Conservation (phyloP, 2,113 vertebrate species). For the Saccopteryx leptura region DNA sequence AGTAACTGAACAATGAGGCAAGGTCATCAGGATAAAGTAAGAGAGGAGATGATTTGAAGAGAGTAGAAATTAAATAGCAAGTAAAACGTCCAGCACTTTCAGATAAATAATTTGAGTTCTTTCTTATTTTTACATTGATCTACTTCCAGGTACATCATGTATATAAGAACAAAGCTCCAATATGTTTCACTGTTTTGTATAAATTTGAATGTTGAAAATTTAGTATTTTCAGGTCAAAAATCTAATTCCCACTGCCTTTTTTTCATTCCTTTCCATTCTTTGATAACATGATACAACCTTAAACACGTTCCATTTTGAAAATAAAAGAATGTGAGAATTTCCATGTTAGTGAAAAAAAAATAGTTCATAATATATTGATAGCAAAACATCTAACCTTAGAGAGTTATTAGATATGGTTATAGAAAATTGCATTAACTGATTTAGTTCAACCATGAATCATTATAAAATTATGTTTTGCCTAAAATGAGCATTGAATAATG, state of each 20-base stretch:
- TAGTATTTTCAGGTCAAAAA: neutral
- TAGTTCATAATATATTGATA: neutral
- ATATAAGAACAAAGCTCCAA: neutral
- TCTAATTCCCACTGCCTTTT: neutral
- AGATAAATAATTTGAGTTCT: neutral
- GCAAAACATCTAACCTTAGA: neutral
- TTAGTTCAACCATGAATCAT: conserved; percentile 55
- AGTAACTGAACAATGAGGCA: neutral
- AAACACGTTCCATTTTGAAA: neutral
- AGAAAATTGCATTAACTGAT: conserved; percentile 41
- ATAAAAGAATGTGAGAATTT: neutral
- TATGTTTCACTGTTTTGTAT: neutral
- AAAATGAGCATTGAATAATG: conserved; percentile 28
- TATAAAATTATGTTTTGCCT: conserved; percentile 4
- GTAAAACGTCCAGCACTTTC: too few relatives aligned
- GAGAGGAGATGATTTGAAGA: neutral
- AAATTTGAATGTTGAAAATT: neutral
- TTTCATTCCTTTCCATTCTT: neutral
- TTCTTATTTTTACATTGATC: neutral
- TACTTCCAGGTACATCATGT: neutral
- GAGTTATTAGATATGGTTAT: conserved; percentile 26
- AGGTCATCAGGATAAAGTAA: neutral
- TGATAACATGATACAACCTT: neutral
- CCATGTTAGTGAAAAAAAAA: neutral
- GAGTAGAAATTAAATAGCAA: neutral